A percentile compares a stretch with the other conserved stretches of the same genome.
Conservation (phyloP, 2,888 invertebrate genomes). For the Trichogramma dendrolimi region DNA sequence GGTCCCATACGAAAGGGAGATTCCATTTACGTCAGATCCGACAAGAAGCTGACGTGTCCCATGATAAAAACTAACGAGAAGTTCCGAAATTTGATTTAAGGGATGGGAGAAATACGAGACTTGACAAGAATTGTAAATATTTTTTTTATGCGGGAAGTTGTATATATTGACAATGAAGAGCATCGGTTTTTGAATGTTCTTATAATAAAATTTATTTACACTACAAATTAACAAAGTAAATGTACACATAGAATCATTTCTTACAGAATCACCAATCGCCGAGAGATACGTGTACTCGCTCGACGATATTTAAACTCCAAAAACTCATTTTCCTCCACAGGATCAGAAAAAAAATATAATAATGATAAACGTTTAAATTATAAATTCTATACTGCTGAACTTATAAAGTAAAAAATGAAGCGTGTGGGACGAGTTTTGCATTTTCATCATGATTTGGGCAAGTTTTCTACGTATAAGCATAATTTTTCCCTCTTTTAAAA, state of each 20-base stretch:
- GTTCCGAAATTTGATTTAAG: too few relatives aligned
- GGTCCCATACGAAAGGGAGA: too few relatives aligned
- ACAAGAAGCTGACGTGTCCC: too few relatives aligned
- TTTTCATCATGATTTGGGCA: background rate
- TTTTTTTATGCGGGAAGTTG: too few relatives aligned
- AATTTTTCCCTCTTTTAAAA: too few relatives aligned
- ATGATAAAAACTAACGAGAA: too few relatives aligned
- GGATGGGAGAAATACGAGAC: too few relatives aligned
- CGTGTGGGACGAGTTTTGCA: constrained; percentile 6
- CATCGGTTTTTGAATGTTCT: constrained; percentile 27
- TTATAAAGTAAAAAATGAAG: constrained; percentile 10
- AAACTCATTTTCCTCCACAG: constrained; percentile 12
- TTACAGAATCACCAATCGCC: constrained; percentile 20
- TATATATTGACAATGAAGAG: too few relatives aligned
- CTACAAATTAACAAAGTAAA: constrained; percentile 46
- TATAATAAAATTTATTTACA: constrained; percentile 51
- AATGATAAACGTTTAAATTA: constrained; percentile 14
- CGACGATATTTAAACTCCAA: constrained; percentile 3
- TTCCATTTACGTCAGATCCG: too few relatives aligned
- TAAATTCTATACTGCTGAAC: background rate
- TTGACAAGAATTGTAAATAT: too few relatives aligned
- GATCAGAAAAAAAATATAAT: background rate
- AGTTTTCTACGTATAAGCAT: too few relatives aligned
- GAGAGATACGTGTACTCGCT: constrained; percentile 8
- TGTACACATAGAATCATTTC: constrained; percentile 24